Evolutionary conservation across 2,888 invertebrate species (phyloP), one percentile per base, ranked within the genome.

Genomic region (Resseliella maxima): DNA sequence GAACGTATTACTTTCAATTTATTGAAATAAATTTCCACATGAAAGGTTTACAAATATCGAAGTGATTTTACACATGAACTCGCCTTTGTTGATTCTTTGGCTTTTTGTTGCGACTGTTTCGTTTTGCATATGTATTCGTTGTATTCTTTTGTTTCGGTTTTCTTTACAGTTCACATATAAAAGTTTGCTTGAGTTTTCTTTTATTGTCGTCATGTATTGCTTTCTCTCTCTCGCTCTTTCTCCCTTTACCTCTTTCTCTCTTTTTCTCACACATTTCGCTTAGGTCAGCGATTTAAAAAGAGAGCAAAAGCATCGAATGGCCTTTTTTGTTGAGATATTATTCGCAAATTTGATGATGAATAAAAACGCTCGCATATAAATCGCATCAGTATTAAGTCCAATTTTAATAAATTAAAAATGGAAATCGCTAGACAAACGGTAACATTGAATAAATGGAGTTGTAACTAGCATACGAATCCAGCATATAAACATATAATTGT

Each of bases 1-100:
- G 59, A 59, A n/a, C 59, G 24, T 59, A 59, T 59, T 59, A 59
- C 12, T n/a, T n/a, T 15, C 59, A 59, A 24, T 59, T 59, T n/a
- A 59, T 59, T 59, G 59, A 59, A 59, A 59, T 59, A 59, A 72
- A 72, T 72, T 72, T 72, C 35, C 27, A 31, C 72, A 72, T 72
- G 27, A 72, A 72, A 72, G 72, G 72, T 72, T 72, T 31, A 72
- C 31, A 72, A 72, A 72, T 35, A 72, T 72, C 72, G 31, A 72
- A 31, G 27, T 72, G 15, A 72, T 72, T 72, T 72, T 72, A 18
- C 31, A 72, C 72, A 72, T 72, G 59, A 59, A 12, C 50, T 50
- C 41, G 46, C 46, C 12, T 59, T 59, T 59, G 59, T 59, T 59
- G 27, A 18, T 5, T 59, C 59, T n/a, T n/a, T n/a, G 27, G 27